Evolutionary conservation across 2,888 invertebrate genomes (phyloP), one percentile per base, ranked within the genome.

Genomic region (Gymnoscelis rufifasciata): DNA sequence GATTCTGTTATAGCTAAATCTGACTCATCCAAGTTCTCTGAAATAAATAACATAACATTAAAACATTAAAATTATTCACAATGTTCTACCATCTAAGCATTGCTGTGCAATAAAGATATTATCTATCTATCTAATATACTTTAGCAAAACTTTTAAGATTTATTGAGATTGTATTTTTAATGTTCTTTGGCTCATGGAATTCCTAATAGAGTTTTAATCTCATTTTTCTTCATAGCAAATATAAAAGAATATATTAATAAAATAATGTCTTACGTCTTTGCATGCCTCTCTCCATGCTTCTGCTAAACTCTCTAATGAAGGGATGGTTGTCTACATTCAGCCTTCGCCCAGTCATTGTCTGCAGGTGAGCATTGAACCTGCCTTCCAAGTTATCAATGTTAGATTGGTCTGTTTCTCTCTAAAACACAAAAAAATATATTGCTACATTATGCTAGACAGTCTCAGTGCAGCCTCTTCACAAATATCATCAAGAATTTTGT

Each of bases 1-100:
- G 78, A 64, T 64, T 77, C 77, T 35, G 81, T 83, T 4, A 84
- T 81, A 3, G 79, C 78, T 23, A 84, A 51, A 43, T 83, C 83
- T 1, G 80, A 80, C 47, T 83, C 78, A 52, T 83, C 71, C 35
- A 78, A 43, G 43, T 74, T 74, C 51, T 68, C 83, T 83, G 74
- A n/a, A 43, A 48, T 3, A 10, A 43, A 13, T 7, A 12, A 13
- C 8, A 12, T 7, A 28, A n/a, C n/a, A n/a, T n/a, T n/a, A n/a
- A n/a, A n/a, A n/a, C n/a, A n/a, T n/a, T n/a, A n/a, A n/a, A n/a
- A n/a, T n/a, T n/a, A n/a, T n/a, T n/a, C n/a, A n/a, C n/a, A n/a
- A n/a, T n/a, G n/a, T n/a, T n/a, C n/a, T n/a, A n/a, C n/a, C n/a
- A n/a, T n/a, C n/a, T n/a, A n/a, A n/a, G n/a, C n/a, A n/a, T n/a